Percentiles rank a stretch among this genome's conserved stretches.
These are phyloP conservation scores for Mesochorus sp. DNA, from an alignment of 2,888 invertebrate genomes.

Conservation along the genomic window DNA sequence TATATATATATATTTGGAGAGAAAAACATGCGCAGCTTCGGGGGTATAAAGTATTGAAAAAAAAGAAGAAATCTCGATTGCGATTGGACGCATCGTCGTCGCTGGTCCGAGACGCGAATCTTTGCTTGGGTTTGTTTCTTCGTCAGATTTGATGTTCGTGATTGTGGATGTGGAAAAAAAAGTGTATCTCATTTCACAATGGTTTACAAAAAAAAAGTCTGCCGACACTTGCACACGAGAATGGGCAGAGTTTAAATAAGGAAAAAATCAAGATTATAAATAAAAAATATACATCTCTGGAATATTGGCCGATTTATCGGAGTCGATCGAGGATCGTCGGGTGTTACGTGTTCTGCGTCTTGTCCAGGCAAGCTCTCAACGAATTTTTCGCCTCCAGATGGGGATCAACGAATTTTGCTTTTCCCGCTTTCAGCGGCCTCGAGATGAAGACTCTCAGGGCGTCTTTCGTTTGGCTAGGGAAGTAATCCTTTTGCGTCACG, in stretches of 20 bases:
- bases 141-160: too few relatives aligned
- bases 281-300: conserved; percentile 63
- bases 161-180: too few relatives aligned
- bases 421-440: conserved; percentile 77
- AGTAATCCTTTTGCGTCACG: conserved; percentile 83
- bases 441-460: conserved; percentile 83
- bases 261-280: conserved; percentile 52
- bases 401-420: conserved; percentile 73
- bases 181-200: too few relatives aligned
- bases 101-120: too few relatives aligned
- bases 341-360: conserved; percentile 70
- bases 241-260: neutral
- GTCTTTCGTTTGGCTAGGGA: conserved; percentile 83
- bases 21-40: conserved; percentile 34
- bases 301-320: conserved; percentile 52
- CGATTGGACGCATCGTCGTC: too few relatives aligned
- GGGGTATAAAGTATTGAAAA: too few relatives aligned
- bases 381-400: conserved; percentile 76
- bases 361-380: conserved; percentile 72
- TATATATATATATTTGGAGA: neutral
- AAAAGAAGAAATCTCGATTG: too few relatives aligned
- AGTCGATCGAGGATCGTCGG: too few relatives aligned
- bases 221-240: too few relatives aligned
- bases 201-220: too few relatives aligned
- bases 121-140: too few relatives aligned